A percentile compares a stretch with the other conserved stretches of the same genome.
Evolutionary conservation across 2,888 invertebrate species (phyloP).

Genomic region (Pseudanteris insignis): DNA sequence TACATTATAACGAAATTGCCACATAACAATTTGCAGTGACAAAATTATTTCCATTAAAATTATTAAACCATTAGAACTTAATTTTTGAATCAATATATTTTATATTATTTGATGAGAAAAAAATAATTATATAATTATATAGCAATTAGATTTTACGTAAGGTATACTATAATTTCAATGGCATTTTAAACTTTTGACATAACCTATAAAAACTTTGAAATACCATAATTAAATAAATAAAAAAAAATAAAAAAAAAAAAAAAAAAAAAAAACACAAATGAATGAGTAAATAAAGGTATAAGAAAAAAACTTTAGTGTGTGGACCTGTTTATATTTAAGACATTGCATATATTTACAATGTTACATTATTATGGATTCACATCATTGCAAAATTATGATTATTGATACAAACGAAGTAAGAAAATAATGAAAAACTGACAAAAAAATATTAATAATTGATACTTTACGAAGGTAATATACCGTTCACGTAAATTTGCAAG

Average conservation of each 20-base stretch:
- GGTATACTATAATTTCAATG: no score
- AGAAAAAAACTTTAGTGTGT: conserved; percentile 48
- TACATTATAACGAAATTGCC: no score
- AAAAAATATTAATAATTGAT: conserved; percentile 28
- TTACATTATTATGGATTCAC: conserved; percentile 46
- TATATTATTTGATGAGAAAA: no score
- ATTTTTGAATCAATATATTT: no score
- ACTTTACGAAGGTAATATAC: conserved; percentile 46
- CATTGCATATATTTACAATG: conserved; percentile 58
- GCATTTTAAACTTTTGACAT: no score
- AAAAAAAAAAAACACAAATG: no score
- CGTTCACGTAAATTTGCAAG: conserved; percentile 56
- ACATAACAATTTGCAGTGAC: no score
- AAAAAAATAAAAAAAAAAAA: conserved; percentile 29
- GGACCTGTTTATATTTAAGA: conserved; percentile 60
- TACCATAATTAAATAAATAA: conserved; percentile 30
- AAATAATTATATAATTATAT: no score
- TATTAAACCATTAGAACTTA: no score
- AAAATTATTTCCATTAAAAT: no score
- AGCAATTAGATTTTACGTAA: no score
- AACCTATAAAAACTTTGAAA: no score
- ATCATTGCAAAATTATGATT: conserved; percentile 53
- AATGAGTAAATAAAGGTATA: conserved; percentile 33
- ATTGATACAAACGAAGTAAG: conserved; percentile 43
- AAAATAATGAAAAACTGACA: conserved; percentile 38